phyloP scores from a whole-genome alignment of 2,113 vertebrate genomes.

The Brevimyrus niger region DNA sequence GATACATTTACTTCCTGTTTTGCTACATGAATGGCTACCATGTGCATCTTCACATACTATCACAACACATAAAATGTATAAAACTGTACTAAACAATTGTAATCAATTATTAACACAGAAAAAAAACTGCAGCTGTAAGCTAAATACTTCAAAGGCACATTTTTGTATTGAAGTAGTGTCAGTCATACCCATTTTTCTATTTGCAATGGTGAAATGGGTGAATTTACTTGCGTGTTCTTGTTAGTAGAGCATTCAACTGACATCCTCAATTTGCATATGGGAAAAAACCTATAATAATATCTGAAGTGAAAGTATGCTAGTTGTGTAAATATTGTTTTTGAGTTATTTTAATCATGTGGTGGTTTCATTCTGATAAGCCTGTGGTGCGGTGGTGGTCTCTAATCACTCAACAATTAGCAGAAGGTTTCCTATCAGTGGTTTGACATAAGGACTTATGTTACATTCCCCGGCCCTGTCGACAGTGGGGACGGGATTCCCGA shows the following conservation, averaged over 20 bases:
- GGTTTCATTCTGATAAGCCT: neutral
- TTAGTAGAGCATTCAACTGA: neutral
- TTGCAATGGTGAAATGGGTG: neutral
- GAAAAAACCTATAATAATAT: neutral
- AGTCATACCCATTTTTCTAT: neutral
- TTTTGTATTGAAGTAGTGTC: neutral
- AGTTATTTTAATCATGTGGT: neutral
- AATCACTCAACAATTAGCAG: neutral
- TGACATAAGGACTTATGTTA: neutral
- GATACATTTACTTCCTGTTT: neutral
- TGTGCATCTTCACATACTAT: neutral
- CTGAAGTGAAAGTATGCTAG: neutral
- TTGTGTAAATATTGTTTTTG: neutral
- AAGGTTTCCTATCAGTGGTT: neutral
- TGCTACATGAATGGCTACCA: neutral
- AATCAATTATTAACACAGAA: neutral
- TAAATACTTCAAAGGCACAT: neutral
- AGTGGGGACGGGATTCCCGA: neutral
- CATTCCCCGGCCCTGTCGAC: too few species aligned
- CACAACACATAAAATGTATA: neutral
- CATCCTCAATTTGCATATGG: neutral
- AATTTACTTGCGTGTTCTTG: neutral
- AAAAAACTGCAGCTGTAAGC: neutral
- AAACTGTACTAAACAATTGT: neutral
- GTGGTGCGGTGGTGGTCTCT: neutral